Conservation (phyloP, 2,113 vertebrate genomes). For the Oryzias curvinotus region DNA sequence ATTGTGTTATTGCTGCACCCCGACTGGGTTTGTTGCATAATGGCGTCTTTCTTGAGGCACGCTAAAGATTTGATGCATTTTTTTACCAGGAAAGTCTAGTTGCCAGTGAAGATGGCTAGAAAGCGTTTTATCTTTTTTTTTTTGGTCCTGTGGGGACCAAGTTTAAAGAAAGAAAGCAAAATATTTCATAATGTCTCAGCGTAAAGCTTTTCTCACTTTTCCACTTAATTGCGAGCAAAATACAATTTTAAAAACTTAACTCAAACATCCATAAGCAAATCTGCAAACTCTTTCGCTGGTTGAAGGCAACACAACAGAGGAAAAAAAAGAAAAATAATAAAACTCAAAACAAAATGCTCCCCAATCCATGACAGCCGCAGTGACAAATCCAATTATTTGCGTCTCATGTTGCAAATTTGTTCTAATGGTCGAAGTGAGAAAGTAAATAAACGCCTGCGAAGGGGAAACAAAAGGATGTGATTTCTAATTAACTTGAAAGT, state of each 20-base stretch:
- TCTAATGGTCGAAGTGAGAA: slow-evolving; percentile 79
- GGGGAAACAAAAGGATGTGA: slow-evolving; percentile 80
- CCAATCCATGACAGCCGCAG: slow-evolving; percentile 70
- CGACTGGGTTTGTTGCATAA: too few relatives aligned
- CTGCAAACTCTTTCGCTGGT: slow-evolving; percentile 57
- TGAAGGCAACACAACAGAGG: slow-evolving; percentile 54
- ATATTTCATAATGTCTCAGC: slow-evolving; percentile 5
- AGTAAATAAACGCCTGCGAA: slow-evolving; percentile 78
- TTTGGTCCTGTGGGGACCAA: background rate
- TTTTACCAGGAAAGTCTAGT: slow-evolving; percentile 81
- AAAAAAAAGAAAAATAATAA: slow-evolving; percentile 49
- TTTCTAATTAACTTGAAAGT: slow-evolving; percentile 86
- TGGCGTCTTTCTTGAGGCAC: too few relatives aligned
- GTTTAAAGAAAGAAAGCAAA: background rate
- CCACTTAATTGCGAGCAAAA: slow-evolving; percentile 58
- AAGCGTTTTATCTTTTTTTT: slow-evolving; percentile 31
- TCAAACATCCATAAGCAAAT: slow-evolving; percentile 66
- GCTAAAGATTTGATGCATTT: slow-evolving; percentile 16
- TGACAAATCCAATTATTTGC: slow-evolving; percentile 84
- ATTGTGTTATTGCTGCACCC: background rate
- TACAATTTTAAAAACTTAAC: slow-evolving; percentile 48
- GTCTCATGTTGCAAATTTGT: slow-evolving; percentile 83
- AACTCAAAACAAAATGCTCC: slow-evolving; percentile 76
- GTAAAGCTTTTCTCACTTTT: slow-evolving; percentile 28
- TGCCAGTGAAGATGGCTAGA: slow-evolving; percentile 63